Evolutionary conservation across 1,140 invertebrate genomes (phyloP), one percentile per base, ranked within the genome.

Genomic region (Penaeus vannamei): DNA sequence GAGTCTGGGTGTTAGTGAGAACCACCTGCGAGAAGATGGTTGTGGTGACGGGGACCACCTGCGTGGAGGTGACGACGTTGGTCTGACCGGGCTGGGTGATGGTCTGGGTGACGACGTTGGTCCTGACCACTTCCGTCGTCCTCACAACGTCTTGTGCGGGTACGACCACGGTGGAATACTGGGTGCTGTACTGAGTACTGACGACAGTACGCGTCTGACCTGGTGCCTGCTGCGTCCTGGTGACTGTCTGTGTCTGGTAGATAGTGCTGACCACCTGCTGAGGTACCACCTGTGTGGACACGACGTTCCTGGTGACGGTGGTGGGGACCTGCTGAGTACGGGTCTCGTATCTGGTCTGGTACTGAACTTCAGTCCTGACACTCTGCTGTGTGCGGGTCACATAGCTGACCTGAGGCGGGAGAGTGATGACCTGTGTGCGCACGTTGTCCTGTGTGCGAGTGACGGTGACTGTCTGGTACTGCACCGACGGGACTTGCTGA

Each of bases 1-100:
- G 90, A 14, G 86, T 90, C 81, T 90, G 90, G 26, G 86, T 87
- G 69, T 72, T 89, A 69, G 90, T 90, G 32, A 59, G 53, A 36
- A 85, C 66, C 64, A 87, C 85, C 69, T 87, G 26, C 20, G 86
- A 89, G 46, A 76, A 85, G 76, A 89, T 82, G 76, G 87, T 87
- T 42, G 90, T 87, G 76, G 79, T 85, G 32, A 89, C 87, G 2
- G 86, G 90, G 36, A 87, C 69, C 29, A 90, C 80, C 32, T 85
- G 77, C 17, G 86, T 87, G 64, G 83, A 86, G 22, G 90, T 90
- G 66, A 90, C 42, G 72, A 53, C 19, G n/a, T 66, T 66, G 36
- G 90, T 90, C 81, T 66, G 85, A 23, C 84, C 88, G 46, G 88
- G 88, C 76, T 85, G 88, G 29, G 64, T 69, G 17, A 85, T 59